Conservation (phyloP, 2,797 vertebrate genomes). For the Spinus pinus region DNA sequence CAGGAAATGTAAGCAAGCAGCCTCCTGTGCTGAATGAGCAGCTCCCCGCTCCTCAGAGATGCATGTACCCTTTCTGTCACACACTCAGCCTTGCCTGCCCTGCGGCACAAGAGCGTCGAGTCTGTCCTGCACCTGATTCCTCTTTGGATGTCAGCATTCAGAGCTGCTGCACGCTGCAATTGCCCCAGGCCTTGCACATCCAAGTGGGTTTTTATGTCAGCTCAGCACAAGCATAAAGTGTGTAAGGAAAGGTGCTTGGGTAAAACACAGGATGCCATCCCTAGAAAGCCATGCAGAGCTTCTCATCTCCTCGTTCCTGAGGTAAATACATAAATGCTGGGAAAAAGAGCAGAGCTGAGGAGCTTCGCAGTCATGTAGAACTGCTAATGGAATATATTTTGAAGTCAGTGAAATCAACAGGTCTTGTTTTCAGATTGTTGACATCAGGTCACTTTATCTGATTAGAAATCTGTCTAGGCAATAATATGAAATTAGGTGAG, state of each 20-base stretch:
- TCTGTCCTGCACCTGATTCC: neutral
- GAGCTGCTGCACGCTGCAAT: neutral
- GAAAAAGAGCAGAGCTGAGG: neutral
- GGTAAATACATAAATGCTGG: neutral
- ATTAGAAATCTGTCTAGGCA: neutral
- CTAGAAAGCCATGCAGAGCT: neutral
- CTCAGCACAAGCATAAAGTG: neutral
- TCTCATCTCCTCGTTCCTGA: neutral
- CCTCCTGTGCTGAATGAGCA: constrained; percentile 9
- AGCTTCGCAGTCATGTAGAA: neutral
- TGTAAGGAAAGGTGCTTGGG: neutral
- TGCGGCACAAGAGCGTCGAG: neutral
- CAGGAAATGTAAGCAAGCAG: neutral
- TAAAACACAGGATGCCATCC: neutral
- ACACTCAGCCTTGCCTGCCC: neutral
- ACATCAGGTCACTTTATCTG: neutral
- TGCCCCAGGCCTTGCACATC: neutral
- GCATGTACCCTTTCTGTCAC: neutral
- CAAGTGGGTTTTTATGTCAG: neutral
- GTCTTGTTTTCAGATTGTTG: neutral
- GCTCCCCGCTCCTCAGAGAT: neutral
- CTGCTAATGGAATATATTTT: neutral
- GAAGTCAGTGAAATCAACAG: neutral
- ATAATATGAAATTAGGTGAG: neutral
- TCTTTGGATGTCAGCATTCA: neutral